Percentiles rank a stretch among this genome's conserved stretches.
Conservation (phyloP, 2,113 vertebrate genomes). For the Bujurquina vittata region DNA sequence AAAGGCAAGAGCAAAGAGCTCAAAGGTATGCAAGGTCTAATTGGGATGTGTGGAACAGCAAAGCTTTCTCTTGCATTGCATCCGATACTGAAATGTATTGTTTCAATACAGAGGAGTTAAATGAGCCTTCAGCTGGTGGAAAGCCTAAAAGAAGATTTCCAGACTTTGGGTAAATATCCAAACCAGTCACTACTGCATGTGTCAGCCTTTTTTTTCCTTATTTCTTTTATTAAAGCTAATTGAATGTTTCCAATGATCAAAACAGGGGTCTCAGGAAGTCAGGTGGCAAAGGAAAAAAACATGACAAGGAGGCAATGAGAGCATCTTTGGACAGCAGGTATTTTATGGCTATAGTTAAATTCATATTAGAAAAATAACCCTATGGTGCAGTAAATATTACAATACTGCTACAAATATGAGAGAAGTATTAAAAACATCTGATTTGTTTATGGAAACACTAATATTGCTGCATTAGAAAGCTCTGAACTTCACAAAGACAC, state of each 20-base stretch:
- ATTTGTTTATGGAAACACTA: neutral
- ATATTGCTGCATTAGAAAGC: neutral
- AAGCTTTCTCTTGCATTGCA: neutral
- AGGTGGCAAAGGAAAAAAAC: constrained; percentile 91
- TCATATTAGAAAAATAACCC: neutral
- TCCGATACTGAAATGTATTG: neutral
- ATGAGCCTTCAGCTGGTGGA: constrained; percentile 78
- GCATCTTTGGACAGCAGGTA: constrained; percentile 92
- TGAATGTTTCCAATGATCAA: constrained; percentile 7
- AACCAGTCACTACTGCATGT: neutral
- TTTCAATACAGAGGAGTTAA: constrained; percentile 82
- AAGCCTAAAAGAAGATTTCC: constrained; percentile 91
- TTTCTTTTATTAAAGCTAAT: neutral
- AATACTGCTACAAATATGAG: too few species aligned
- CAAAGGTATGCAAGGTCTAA: constrained; percentile 82
- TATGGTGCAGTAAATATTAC: too few species aligned
- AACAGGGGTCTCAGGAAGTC: constrained; percentile 90
- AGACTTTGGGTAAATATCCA: constrained; percentile 87
- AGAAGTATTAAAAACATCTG: neutral
- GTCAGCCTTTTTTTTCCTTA: neutral
- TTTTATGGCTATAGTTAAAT: neutral
- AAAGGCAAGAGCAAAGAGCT: constrained; percentile 87
- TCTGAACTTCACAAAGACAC: neutral
- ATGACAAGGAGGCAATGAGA: constrained; percentile 87
- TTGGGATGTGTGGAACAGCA: neutral